Evolutionary conservation across 1,140 invertebrate species (phyloP).

Genomic region (Ostrea denselamellosa): DNA sequence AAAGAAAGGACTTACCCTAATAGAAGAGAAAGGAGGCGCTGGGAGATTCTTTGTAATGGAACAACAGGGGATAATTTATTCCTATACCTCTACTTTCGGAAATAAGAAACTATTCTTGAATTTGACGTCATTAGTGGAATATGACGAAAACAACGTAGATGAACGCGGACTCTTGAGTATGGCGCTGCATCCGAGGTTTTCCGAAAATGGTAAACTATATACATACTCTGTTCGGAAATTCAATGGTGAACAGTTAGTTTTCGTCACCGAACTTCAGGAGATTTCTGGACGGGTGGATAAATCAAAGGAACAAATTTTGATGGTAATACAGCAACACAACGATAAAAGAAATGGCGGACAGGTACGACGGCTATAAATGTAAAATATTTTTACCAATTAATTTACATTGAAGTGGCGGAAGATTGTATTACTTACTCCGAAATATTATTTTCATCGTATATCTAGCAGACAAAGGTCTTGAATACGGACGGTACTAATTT

Average conservation of each 20-base stretch:
- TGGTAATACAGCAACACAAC: conserved; percentile 45
- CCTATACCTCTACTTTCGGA: conserved; percentile 21
- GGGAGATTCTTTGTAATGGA: conserved; percentile 44
- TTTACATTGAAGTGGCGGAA: neutral
- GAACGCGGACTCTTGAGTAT: conserved; percentile 52
- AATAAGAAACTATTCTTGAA: conserved; percentile 35
- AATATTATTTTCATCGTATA: neutral
- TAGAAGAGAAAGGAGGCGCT: conserved; percentile 45
- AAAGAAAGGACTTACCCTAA: conserved; percentile 10
- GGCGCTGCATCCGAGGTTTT: conserved; percentile 48
- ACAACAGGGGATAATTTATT: conserved; percentile 44
- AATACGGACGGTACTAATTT: neutral
- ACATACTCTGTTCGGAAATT: conserved; percentile 44
- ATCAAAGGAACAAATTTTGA: conserved; percentile 42
- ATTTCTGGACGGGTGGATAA: neutral
- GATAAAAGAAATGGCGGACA: conserved; percentile 48
- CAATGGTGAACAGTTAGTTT: conserved; percentile 45
- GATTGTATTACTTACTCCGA: no score
- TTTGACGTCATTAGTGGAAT: conserved; percentile 43
- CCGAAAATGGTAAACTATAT: conserved; percentile 44
- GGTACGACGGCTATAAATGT: conserved; percentile 34
- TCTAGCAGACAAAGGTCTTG: neutral
- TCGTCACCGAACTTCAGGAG: conserved; percentile 43
- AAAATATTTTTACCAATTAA: neutral
- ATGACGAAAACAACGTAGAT: conserved; percentile 24